These are phyloP conservation scores for Drosophila bocqueti DNA, from an alignment of 1,140 invertebrate genomes.

Conservation along the genomic window DNA sequence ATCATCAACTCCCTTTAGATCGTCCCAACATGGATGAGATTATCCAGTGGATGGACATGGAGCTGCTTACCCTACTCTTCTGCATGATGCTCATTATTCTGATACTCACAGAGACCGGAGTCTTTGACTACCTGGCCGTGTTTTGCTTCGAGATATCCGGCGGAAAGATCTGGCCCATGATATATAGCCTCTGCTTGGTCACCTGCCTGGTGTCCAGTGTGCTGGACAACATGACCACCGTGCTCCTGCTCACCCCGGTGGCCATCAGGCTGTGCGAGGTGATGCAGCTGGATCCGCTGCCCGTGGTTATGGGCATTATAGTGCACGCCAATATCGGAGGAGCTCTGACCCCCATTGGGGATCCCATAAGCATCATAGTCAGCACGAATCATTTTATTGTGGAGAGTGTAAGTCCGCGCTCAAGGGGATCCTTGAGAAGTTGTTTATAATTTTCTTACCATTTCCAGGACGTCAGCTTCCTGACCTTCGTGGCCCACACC, in stretches of 20 bases:
- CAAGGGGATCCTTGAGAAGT: background rate
- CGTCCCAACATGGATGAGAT: slow-evolving; percentile 90
- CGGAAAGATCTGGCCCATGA: slow-evolving; percentile 90
- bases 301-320: slow-evolving; percentile 89
- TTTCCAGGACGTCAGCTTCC: slow-evolving; percentile 89
- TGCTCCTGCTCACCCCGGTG: slow-evolving; percentile 91
- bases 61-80: slow-evolving; percentile 92
- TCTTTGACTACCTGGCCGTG: slow-evolving; percentile 92
- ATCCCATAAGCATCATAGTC: slow-evolving; percentile 94
- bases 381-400: slow-evolving; percentile 89
- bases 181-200: slow-evolving; percentile 90
- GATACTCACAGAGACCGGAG: slow-evolving; percentile 91
- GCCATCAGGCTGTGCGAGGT: slow-evolving; percentile 92
- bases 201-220: slow-evolving; percentile 90
- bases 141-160: slow-evolving; percentile 89
- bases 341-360: slow-evolving; percentile 91
- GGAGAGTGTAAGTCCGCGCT: slow-evolving; percentile 85
- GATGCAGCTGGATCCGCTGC: slow-evolving; percentile 91
- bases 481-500: slow-evolving; percentile 90
- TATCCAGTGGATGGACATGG: slow-evolving; percentile 92
- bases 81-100: slow-evolving; percentile 94
- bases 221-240: slow-evolving; percentile 93
- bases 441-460: slow-evolving; percentile 54
- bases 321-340: slow-evolving; percentile 93
- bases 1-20: slow-evolving; percentile 78